Base-by-base conservation (phyloP, 1,140 invertebrate genomes). In the Chionoecetes opilio region DNA sequence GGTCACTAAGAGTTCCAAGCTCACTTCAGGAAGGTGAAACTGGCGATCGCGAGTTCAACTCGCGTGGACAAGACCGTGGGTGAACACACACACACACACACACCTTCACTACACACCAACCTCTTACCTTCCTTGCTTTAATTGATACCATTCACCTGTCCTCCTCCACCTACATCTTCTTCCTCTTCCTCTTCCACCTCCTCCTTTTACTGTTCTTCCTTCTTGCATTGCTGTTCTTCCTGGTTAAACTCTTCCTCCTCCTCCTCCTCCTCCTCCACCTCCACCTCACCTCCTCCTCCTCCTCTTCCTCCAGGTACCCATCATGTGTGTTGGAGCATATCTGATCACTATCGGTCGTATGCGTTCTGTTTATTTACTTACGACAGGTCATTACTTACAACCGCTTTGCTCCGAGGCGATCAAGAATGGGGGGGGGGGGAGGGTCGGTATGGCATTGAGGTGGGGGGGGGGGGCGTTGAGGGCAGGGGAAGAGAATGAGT, bases 1-100 rank as follows among this genome's bases (percentile, higher is more conserved):
- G n/a, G n/a, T n/a, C n/a, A n/a, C n/a, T n/a, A n/a, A n/a, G n/a
- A n/a, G n/a, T n/a, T n/a, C n/a, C n/a, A n/a, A n/a, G n/a, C n/a
- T n/a, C n/a, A n/a, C n/a, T n/a, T n/a, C n/a, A n/a, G n/a, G n/a
- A n/a, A n/a, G n/a, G n/a, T n/a, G n/a, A n/a, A n/a, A n/a, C n/a
- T n/a, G n/a, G n/a, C n/a, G n/a, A n/a, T n/a, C n/a, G n/a, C n/a
- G n/a, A n/a, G n/a, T n/a, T n/a, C n/a, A n/a, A n/a, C n/a, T n/a
- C n/a, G n/a, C n/a, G n/a, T n/a, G n/a, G n/a, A n/a, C n/a, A n/a
- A n/a, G n/a, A n/a, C n/a, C n/a, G n/a, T n/a, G n/a, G n/a, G n/a
- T n/a, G n/a, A n/a, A 85, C 85, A 86, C 85, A 86, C 85, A 86
- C 85, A 86, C 32, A 34, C 85, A 86, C 85, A 86, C 85, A 86